Evolutionary conservation across 2,888 invertebrate species (phyloP).

Genomic region (Sinohyriopsis cumingii): DNA sequence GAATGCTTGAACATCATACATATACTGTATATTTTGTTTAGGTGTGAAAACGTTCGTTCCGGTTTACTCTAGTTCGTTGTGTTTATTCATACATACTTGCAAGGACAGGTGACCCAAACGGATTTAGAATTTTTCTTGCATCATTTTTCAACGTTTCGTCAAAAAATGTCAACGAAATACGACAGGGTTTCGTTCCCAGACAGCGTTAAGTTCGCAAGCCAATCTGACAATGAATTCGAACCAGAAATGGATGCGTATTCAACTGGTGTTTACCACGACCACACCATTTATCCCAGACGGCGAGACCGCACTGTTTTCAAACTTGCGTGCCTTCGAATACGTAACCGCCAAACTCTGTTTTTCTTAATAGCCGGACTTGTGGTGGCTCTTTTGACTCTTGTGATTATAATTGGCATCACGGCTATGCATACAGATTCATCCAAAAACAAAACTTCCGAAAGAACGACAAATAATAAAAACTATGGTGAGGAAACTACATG

Average conservation of each 20-base stretch:
- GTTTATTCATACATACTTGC: no score
- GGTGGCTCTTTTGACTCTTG: constrained; percentile 21
- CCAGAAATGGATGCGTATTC: constrained; percentile 14
- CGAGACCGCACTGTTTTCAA: constrained; percentile 14
- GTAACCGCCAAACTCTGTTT: constrained; percentile 24
- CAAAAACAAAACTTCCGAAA: not conserved
- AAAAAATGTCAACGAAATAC: constrained; percentile 28
- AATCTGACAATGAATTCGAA: constrained; percentile 17
- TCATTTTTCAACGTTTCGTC: not conserved
- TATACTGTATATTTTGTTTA: no score
- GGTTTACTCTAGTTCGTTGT: no score
- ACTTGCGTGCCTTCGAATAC: constrained; percentile 33
- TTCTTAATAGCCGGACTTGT: constrained; percentile 18
- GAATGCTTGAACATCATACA: no score
- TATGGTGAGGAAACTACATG: no score
- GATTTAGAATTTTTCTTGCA: no score
- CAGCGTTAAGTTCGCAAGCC: constrained; percentile 33
- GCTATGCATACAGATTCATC: not conserved
- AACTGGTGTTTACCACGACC: constrained; percentile 18
- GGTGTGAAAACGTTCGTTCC: no score
- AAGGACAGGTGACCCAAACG: no score
- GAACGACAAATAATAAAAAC: no score
- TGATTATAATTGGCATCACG: constrained; percentile 22
- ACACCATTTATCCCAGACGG: no score
- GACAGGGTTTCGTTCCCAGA: constrained; percentile 38